These are phyloP conservation scores for Meteorus colon DNA, from an alignment of 2,888 invertebrate genomes.

Conservation along the genomic window DNA sequence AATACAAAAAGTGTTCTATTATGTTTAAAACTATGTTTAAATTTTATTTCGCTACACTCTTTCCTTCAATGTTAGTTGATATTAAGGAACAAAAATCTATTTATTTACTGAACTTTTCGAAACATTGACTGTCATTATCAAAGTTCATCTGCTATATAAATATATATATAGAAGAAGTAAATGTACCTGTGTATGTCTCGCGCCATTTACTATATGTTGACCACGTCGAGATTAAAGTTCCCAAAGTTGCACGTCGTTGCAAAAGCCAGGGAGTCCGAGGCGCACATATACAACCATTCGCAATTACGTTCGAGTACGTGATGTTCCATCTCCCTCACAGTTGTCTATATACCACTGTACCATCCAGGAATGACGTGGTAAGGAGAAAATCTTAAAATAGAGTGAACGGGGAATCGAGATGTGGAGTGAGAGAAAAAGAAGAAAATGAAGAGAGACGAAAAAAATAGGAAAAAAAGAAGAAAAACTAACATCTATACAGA, in stretches of 20 bases:
- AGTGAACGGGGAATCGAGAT: constrained; percentile 40
- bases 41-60: not conserved
- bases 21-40: not conserved
- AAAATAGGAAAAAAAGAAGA: not conserved
- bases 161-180: not conserved
- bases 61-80: not conserved
- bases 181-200: not conserved
- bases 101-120: not conserved
- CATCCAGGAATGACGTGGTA: not conserved
- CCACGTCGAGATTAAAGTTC: constrained; percentile 65
- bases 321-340: not conserved
- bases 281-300: constrained; percentile 1
- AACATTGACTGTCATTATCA: constrained; percentile 1
- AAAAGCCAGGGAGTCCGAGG: not conserved
- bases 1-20: not conserved
- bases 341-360: not conserved
- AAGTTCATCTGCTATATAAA: not conserved
- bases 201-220: constrained; percentile 59
- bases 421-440: no score
- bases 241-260: constrained; percentile 55
- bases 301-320: constrained; percentile 2
- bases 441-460: not conserved
- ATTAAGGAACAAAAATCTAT: not conserved
- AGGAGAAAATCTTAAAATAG: constrained; percentile 36
- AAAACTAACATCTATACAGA: not conserved